Evolutionary conservation across 2,113 vertebrate genomes (phyloP).

Genomic region (Hystrix brachyura): DNA sequence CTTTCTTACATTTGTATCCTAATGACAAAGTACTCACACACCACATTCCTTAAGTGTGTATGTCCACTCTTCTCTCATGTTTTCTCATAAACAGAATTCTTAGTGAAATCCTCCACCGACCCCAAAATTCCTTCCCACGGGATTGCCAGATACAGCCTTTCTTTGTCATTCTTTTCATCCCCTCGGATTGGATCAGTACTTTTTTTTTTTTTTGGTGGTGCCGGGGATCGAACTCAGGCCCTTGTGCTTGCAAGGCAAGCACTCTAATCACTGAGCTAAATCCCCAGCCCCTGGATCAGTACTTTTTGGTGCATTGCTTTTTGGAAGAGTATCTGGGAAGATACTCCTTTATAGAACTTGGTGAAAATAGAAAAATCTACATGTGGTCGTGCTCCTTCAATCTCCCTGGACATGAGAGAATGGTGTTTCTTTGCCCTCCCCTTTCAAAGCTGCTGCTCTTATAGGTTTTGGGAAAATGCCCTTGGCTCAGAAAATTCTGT

Average conservation of each 20-base stretch:
- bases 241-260: no score
- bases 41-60: background rate
- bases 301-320: background rate
- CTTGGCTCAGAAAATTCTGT: conserved; percentile 40
- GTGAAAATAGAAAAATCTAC: background rate
- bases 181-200: background rate
- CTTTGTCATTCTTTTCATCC: background rate
- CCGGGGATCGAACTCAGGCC: no score
- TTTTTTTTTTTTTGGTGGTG: no score
- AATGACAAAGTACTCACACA: background rate
- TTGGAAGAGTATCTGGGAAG: background rate
- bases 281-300: background rate
- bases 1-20: conserved; percentile 26
- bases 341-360: background rate
- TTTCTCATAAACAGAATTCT: conserved; percentile 33
- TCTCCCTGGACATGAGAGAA: background rate
- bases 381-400: background rate
- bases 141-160: background rate
- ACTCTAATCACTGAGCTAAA: no score
- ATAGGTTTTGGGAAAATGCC: background rate
- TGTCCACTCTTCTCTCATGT: background rate
- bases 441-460: background rate
- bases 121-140: background rate
- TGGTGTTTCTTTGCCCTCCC: background rate
- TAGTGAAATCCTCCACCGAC: background rate